Base-by-base conservation (phyloP, 2,888 invertebrate species). In the Amorpha juglandis region DNA sequence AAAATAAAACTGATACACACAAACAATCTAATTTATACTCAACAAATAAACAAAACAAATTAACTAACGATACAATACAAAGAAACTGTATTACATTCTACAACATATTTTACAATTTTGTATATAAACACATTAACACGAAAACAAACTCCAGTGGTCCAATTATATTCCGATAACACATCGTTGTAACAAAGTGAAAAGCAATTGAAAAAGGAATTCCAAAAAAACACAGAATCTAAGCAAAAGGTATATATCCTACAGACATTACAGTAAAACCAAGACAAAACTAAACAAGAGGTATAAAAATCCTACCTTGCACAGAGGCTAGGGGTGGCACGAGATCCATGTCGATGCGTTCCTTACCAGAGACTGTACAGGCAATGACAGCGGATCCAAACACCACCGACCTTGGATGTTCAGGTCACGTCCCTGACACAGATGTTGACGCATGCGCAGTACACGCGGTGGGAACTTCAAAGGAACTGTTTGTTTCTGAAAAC, bases 401-500 rank as follows among this genome's bases (percentile, higher is more conserved):
- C 72, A 73, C 50, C 87, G 91, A 92, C 92, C 92, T 93, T 93
- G 92, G 81, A 63, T 68, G 65, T 69, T 70, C 86, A 78, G 86
- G 87, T 84, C 88, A 76, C 76, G 89, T 83, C 91, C 92, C 83
- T 92, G 92, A 91, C 92, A 91, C 71, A 86, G 68, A 82, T 91
- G 66, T 71, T 62, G 62, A 70, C 89, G 84, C 92, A 90, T 91
- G 92, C 92, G 92, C 77, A 27, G 6, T 67, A 42, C 12, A 9
- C n/a, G 45, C 67, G 52, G 69, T 66, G 71, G 67, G 68, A 76
- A 75, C 71, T 75, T 77, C 72, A 76, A 66, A 71, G 62, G 65
- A 38, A 55, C 38, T 19, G 19, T 55, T 38, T 42, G 38, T 58
- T 55, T 19, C 33, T 33, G 19, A 38, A 19, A 42, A 42, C 12